A percentile compares a stretch with the other conserved stretches of the same genome.
These are phyloP conservation scores for Struthidea cinerea DNA, from an alignment of 2,113 vertebrate genomes.

Conservation along the genomic window DNA sequence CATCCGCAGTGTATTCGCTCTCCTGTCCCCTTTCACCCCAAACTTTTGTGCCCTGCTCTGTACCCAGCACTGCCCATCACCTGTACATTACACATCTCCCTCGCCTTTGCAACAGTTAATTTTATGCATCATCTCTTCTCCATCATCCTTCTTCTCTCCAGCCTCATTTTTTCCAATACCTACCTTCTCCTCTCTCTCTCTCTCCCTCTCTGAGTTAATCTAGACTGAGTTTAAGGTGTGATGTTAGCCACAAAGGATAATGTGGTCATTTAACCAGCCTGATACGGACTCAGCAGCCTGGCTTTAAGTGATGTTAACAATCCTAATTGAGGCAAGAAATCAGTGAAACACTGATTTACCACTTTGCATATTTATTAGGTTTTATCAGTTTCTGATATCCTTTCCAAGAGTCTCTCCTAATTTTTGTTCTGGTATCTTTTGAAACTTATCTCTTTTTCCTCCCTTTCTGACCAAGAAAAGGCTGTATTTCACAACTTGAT, in stretches of 20 bases:
- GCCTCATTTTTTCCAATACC: not conserved
- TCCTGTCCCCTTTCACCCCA: not conserved
- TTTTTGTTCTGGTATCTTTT: not conserved
- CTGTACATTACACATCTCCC: not conserved
- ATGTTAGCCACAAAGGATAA: not conserved
- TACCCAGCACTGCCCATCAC: not conserved
- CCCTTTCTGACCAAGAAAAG: not conserved
- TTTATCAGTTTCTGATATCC: not conserved
- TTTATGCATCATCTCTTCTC: not conserved
- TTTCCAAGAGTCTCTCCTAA: not conserved
- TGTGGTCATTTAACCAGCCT: not conserved
- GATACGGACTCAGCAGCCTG: not conserved
- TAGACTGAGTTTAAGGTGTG: not conserved
- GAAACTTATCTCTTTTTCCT: not conserved
- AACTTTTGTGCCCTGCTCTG: not conserved
- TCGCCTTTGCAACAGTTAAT: not conserved
- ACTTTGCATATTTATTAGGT: not conserved
- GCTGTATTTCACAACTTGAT: not conserved
- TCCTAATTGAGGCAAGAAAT: not conserved
- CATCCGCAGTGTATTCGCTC: fast-evolving
- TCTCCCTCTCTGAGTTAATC: not conserved
- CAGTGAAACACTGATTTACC: not conserved
- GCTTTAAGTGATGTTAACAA: not conserved
- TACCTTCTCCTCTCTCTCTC: not conserved
- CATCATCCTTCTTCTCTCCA: not conserved